Percentiles rank a stretch among this genome's conserved stretches.
Conservation (phyloP, 2,113 vertebrate species). For the Coryphaenoides rupestris region DNA sequence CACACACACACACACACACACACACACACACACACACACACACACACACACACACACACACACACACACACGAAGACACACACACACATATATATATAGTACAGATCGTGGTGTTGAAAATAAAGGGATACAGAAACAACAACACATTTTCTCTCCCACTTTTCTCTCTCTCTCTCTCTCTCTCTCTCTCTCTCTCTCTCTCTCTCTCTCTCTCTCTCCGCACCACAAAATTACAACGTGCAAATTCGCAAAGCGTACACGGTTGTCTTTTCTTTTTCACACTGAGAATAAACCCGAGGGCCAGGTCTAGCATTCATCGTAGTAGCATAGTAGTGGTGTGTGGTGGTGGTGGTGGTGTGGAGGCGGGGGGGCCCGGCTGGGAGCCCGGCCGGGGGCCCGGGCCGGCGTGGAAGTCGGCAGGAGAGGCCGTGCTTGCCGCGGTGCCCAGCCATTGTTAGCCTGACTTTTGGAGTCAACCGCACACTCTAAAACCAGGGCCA, state of each 20-base stretch:
- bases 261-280: constrained; percentile 47
- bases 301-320: too few species aligned
- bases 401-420: too few species aligned
- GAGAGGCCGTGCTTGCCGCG: too few species aligned
- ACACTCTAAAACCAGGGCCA: constrained; percentile 45
- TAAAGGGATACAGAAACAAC: neutral
- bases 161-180: constrained; percentile 5
- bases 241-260: constrained; percentile 63
- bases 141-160: constrained; percentile 31
- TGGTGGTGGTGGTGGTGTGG: too few species aligned
- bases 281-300: constrained; percentile 64
- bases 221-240: constrained; percentile 73
- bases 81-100: constrained; percentile 7
- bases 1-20: neutral
- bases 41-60: constrained; percentile 9
- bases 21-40: neutral
- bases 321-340: constrained; percentile 38
- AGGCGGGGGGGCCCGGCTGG: too few species aligned
- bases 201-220: too few species aligned
- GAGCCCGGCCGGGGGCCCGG: too few species aligned
- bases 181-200: constrained; percentile 5
- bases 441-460: constrained; percentile 67
- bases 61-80: constrained; percentile 21
- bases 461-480: constrained; percentile 47
- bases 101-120: neutral